Base-by-base conservation (phyloP, 2,797 vertebrate genomes). In the Cirrhinus mrigala region DNA sequence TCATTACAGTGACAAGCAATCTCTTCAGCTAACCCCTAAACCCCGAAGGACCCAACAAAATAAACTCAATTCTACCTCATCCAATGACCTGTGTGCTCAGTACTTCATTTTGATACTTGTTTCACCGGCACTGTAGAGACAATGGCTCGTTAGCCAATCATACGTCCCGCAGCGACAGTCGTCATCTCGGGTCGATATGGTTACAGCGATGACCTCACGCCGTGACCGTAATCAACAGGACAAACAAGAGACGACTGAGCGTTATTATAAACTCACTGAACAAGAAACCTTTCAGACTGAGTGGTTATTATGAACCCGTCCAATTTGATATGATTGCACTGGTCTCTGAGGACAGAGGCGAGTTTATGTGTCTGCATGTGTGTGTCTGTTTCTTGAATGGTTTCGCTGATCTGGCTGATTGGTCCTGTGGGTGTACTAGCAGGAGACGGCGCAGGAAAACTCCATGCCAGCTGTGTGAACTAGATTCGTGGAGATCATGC, bases 161-260 rank as follows among this genome's bases (percentile, higher is more conserved):
- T 29, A 62, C 66, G 71, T 52, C 86, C 29, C 54, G 2, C 10
- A 46, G 82, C 40, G 46, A 74, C 52, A 52, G 68, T 77, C 62
- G 29, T 88, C 70, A 85, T 81, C 48, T 40, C 18, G 14, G 75
- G 70, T 79, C 80, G 48, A 81, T 83, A 81, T 79, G 58, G 83
- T 74, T 69, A 79, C 64, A 73, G 71, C 82, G 58, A 81, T 82
- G 70, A 85, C 71, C 84, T 89, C 83, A 79, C 52, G 8, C 50
- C 78, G 80, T 40, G 20, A 20, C 50, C 6, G 12, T 79, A 82
- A 83, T 85, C 56, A 84, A 68, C 58, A 56, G 76, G 75, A 74
- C 84, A 82, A 68, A 75, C 84, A 87, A 71, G 66, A 84, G 62
- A 70, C n/a, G 75, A 78, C 64, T 33, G 82, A 73, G 52, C 20